Conservation (phyloP, 2,888 invertebrate genomes). For the Leucophora obtusa region DNA sequence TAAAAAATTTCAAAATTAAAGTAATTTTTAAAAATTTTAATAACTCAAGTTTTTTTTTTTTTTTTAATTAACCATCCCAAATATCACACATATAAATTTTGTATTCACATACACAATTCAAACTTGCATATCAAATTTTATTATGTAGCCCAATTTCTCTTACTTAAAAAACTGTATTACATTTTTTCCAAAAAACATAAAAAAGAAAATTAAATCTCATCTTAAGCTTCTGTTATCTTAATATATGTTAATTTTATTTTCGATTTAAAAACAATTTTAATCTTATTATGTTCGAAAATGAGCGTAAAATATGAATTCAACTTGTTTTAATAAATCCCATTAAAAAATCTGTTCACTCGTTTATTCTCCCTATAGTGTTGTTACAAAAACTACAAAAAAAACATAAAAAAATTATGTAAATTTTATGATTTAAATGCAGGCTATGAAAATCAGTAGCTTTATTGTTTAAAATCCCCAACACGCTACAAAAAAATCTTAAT, state of each 20-base stretch:
- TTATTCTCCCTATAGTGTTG: background rate
- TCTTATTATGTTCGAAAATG: constrained; percentile 13
- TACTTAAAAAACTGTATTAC: background rate
- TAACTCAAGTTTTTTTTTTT: background rate
- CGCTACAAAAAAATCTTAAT: constrained; percentile 24
- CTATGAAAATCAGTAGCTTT: background rate
- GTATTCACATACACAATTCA: background rate
- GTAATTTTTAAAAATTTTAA: no score
- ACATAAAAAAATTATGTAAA: background rate
- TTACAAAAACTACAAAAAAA: background rate
- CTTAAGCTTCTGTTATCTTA: background rate
- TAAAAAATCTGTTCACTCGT: background rate
- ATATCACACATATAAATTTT: background rate
- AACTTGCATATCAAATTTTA: background rate
- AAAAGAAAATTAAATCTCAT: background rate
- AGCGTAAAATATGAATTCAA: constrained; percentile 34
- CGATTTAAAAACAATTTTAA: constrained; percentile 4
- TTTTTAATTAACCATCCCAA: background rate
- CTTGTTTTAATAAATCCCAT: constrained; percentile 26
- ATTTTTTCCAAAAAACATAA: background rate
- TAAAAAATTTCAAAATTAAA: no score
- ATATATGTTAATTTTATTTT: background rate
- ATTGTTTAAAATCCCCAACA: background rate
- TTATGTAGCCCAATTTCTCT: background rate
- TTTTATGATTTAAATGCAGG: background rate